Evolutionary conservation across 2,797 vertebrate genomes (phyloP), one percentile per base, ranked within the genome.

Genomic region (Heterohyrax brucei): DNA sequence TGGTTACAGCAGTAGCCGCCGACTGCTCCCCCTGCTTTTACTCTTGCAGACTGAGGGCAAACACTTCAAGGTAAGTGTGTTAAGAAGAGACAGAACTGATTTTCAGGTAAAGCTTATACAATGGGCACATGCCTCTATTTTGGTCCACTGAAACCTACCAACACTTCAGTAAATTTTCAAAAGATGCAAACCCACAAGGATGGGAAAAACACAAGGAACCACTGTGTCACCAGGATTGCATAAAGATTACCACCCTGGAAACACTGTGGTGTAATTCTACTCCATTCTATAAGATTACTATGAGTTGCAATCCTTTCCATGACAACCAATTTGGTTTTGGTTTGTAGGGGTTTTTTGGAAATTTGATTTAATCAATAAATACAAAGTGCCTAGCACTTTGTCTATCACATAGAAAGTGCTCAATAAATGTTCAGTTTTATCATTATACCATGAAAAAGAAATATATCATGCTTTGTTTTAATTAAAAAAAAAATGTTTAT

Each of bases 51-150:
- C 94, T 4, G 30, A 73, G 53, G n/a, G 28, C 18, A 87, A 86
- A 3, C 3, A 1, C 66, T 75, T 84, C 48, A 46, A 7, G 28
- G 56, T 21, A 76, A 44, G 9, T 21, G 3, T 82, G 13, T 73
- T 73, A 39, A 84, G 10, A 85, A 10, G 53, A 22, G 59, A 76
- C n/a, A 33, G 8, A 93, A 62, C 62, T n/a, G 64, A 89, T n/a
- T 88, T 93, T 64, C 14, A 78, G 28, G 39, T 86, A 85, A 92
- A 89, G 75, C 1, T 44, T 66, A 28, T 30, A 86, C 30, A 50
- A 73, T n/a, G 24, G 80, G 53, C 5, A 81, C 1, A 46, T 24
- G 3, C 19, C 77, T 86, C 10, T 61, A 12, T 94, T 68, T 81
- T 75, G 28, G 94, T 89, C 46, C 48, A 10, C 80, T 87, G 22